Conservation (phyloP, 2,797 vertebrate species). For the Hippopotamyrus pictus region DNA sequence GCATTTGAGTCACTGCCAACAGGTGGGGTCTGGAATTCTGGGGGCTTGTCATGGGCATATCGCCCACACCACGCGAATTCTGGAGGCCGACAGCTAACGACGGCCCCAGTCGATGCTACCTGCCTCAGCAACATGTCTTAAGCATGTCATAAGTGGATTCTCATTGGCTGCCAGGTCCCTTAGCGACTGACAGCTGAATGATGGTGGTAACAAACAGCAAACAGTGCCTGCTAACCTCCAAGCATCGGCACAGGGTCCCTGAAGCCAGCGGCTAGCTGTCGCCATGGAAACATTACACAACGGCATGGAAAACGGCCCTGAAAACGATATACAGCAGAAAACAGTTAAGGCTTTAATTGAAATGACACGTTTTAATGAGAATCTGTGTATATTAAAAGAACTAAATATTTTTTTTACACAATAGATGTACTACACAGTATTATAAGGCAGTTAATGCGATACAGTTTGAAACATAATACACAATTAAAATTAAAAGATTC, state of each 20-base stretch:
- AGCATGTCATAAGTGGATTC: neutral
- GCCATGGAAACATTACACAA: conserved; percentile 51
- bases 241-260: neutral
- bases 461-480: neutral
- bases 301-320: conserved; percentile 38
- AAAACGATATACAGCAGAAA: conserved; percentile 22
- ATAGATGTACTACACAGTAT: neutral
- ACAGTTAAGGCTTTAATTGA: neutral
- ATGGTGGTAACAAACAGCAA: neutral
- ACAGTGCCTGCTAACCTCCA: neutral
- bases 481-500: neutral
- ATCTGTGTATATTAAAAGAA: neutral
- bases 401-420: neutral
- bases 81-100: neutral
- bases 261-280: conserved; percentile 34
- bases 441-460: neutral
- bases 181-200: neutral
- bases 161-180: neutral
- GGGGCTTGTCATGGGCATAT: neutral
- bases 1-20: neutral
- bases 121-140: neutral
- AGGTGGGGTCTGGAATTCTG: neutral
- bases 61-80: neutral
- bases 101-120: neutral
- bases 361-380: neutral